Conservation (phyloP, 2,888 invertebrate genomes). For the Leptinotarsa rubiginosa region DNA sequence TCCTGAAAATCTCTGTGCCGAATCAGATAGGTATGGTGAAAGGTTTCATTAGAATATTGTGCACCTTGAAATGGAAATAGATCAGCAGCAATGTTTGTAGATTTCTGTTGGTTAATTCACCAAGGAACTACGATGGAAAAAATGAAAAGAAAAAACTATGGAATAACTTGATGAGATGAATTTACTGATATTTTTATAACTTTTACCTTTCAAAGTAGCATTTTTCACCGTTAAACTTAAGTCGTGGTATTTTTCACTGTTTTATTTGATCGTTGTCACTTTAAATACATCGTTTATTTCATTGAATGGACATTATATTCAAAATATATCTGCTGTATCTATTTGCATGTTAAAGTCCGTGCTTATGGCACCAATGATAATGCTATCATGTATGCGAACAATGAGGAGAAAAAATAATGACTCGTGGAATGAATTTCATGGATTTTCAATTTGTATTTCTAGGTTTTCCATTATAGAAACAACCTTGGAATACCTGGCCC, state of each 20-base stretch:
- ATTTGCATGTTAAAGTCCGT: neutral
- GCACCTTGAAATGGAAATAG: conserved; percentile 8
- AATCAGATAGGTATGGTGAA: no score
- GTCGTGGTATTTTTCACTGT: neutral
- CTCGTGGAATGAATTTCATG: no score
- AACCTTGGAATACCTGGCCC: no score
- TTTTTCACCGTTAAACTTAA: neutral
- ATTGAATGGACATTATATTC: neutral
- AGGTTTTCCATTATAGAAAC: no score
- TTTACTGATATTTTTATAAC: neutral
- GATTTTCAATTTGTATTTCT: no score
- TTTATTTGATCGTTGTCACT: neutral
- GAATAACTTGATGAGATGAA: conserved; percentile 6
- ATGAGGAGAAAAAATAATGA: no score
- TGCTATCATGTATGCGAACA: no score
- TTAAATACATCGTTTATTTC: neutral
- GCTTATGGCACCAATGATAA: neutral
- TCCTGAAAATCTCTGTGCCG: no score
- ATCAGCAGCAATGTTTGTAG: conserved; percentile 17
- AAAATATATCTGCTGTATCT: neutral
- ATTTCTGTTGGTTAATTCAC: conserved; percentile 18
- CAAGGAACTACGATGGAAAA: conserved; percentile 23
- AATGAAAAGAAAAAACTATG: conserved; percentile 11
- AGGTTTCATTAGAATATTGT: no score
- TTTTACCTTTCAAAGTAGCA: no score